Conservation (phyloP, 2,797 vertebrate species). For the Orientallactaga sibirica region DNA sequence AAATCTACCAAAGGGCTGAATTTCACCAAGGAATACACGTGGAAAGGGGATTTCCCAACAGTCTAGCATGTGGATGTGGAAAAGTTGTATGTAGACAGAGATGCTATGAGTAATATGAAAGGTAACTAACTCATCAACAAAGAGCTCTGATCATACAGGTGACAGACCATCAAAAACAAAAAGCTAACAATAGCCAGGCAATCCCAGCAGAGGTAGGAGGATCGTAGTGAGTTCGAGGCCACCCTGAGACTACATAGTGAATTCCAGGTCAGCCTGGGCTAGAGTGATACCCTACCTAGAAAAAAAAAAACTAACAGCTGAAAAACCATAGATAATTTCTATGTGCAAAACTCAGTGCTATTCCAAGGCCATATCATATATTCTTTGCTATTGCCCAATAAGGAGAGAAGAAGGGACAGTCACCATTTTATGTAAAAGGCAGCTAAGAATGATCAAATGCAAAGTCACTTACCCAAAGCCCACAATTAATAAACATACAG, state of each 20-base stretch:
- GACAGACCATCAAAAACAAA: too few species aligned
- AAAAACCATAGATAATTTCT: background rate
- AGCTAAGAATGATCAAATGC: background rate
- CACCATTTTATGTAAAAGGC: background rate
- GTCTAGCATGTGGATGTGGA: background rate
- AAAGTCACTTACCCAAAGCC: background rate
- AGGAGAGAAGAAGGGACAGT: background rate
- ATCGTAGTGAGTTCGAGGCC: too few species aligned
- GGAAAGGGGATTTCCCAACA: background rate
- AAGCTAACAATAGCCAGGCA: background rate
- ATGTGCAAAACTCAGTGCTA: background rate
- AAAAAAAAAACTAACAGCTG: background rate
- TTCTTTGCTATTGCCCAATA: background rate
- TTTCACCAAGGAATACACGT: background rate
- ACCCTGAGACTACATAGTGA: too few species aligned
- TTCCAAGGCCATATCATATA: background rate
- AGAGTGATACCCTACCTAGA: too few species aligned
- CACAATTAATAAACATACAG: background rate
- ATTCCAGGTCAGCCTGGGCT: too few species aligned
- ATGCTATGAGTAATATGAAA: background rate
- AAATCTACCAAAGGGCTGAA: background rate
- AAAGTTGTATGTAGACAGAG: background rate
- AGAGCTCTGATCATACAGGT: background rate
- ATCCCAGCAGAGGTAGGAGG: too few species aligned
- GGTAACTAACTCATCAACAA: too few species aligned